phyloP scores from a whole-genome alignment of 2,888 invertebrate genomes.

The Sarcophaga variegata region DNA sequence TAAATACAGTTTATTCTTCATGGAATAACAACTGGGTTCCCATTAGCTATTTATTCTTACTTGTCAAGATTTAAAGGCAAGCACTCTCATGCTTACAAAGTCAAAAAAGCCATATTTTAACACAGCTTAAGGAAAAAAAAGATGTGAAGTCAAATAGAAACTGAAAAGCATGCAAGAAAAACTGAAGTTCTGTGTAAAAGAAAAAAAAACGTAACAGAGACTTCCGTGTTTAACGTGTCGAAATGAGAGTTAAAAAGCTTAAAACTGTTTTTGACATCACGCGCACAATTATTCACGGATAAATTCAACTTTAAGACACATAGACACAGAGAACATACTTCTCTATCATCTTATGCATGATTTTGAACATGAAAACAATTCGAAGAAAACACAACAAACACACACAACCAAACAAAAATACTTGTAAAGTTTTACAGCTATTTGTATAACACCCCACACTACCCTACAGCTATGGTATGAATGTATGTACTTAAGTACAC shows the following conservation, averaged over 20 bases:
- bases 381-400: neutral
- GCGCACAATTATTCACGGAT: slow-evolving; percentile 4
- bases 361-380: slow-evolving; percentile 26
- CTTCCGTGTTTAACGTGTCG: slow-evolving; percentile 24
- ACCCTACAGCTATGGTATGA: neutral
- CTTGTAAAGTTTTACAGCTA: neutral
- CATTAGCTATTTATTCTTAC: no score
- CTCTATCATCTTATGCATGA: neutral
- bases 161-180: no score
- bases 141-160: no score
- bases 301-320: neutral
- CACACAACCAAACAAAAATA: neutral
- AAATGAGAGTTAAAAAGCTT: slow-evolving; percentile 29
- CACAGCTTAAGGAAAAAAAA: no score
- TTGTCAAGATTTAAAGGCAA: no score
- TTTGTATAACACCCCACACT: neutral
- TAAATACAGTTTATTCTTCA: no score
- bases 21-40: no score
- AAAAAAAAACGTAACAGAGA: neutral
- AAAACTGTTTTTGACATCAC: slow-evolving; percentile 3
- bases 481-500: neutral
- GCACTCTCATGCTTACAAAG: no score
- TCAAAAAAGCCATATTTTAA: no score
- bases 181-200: no score
- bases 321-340: neutral